Conservation (phyloP, 2,888 invertebrate species). For the Loripinus fragilis region DNA sequence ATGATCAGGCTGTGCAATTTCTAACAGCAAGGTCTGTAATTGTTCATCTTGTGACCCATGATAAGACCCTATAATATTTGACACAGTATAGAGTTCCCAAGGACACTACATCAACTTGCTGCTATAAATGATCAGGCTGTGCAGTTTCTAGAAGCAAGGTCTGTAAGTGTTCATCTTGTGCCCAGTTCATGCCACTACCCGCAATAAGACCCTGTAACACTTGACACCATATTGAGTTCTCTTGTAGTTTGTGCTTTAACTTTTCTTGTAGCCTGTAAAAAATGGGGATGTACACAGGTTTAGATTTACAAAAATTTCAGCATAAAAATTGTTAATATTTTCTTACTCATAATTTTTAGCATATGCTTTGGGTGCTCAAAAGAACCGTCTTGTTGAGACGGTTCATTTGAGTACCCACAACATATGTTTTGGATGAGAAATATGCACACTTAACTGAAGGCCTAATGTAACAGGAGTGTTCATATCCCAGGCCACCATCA, state of each 20-base stretch:
- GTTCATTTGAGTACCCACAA: no score
- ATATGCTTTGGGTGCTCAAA: no score
- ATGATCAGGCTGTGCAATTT: constrained; percentile 25
- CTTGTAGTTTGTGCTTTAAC: constrained; percentile 39
- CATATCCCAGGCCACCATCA: no score
- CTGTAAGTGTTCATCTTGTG: constrained; percentile 58
- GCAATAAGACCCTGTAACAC: constrained; percentile 63
- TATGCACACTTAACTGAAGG: no score
- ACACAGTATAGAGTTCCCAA: constrained; percentile 24
- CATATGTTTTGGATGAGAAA: no score
- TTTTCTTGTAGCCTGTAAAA: constrained; percentile 49
- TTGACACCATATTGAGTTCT: constrained; percentile 27
- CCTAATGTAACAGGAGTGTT: no score
- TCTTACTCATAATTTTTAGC: no score
- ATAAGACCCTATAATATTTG: constrained; percentile 61
- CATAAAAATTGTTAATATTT: no score
- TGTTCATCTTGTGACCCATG: constrained; percentile 64
- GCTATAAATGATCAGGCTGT: constrained; percentile 9
- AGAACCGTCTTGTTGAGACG: no score
- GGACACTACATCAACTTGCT: constrained; percentile 26
- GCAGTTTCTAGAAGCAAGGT: constrained; percentile 53
- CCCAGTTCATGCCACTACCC: constrained; percentile 72
- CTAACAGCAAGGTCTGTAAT: constrained; percentile 55
- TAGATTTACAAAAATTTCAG: no score
- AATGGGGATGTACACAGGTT: no score